phyloP scores from a whole-genome alignment of 2,113 vertebrate genomes.

The Thermophis baileyi region DNA sequence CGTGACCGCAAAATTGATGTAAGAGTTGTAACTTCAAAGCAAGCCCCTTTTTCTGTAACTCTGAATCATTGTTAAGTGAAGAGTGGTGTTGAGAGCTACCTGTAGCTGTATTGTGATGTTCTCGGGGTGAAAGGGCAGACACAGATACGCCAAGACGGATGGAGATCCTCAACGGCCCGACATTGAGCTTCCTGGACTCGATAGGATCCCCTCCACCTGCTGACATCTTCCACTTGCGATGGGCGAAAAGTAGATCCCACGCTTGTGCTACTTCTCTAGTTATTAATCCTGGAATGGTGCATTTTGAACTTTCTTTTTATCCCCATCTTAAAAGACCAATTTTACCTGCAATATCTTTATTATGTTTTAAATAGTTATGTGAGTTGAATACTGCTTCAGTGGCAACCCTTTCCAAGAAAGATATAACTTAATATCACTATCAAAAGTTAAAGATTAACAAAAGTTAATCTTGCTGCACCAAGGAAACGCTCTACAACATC shows the following conservation, averaged over 20 bases:
- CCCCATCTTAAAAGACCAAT: background rate
- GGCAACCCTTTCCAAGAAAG: background rate
- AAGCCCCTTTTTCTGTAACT: too few species aligned
- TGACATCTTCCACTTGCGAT: background rate
- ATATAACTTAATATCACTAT: background rate
- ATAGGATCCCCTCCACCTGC: background rate
- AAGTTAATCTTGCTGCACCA: background rate
- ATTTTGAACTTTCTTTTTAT: background rate
- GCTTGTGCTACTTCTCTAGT: background rate
- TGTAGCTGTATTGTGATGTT: background rate
- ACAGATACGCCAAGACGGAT: background rate
- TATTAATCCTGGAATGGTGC: background rate
- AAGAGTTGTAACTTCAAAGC: background rate
- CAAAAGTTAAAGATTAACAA: background rate
- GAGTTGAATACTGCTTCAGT: background rate
- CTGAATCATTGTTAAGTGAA: too few species aligned
- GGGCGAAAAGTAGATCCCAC: background rate
- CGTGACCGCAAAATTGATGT: background rate
- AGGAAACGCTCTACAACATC: background rate
- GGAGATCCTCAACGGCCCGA: background rate
- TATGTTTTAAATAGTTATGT: background rate
- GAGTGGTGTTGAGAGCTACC: too few species aligned
- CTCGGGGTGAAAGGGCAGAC: background rate
- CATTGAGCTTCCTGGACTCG: background rate
- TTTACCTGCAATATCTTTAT: background rate